Evolutionary conservation across 2,888 invertebrate genomes (phyloP), one percentile per base, ranked within the genome.

Genomic region (Apotomis turbidana): DNA sequence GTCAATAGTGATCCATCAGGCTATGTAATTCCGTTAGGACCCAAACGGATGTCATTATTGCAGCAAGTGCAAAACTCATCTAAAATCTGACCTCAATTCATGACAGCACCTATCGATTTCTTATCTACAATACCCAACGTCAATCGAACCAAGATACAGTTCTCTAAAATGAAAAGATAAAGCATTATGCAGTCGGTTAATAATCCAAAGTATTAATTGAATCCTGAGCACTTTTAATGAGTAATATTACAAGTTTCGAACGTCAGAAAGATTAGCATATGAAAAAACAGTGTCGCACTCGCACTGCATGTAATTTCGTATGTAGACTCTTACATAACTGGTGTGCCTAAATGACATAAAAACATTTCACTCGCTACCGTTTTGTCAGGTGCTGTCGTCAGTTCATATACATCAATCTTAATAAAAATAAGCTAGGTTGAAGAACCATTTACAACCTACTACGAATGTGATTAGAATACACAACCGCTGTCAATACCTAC

Each of bases 51-150:
- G 73, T 62, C 72, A 73, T 73, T 76, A 74, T 74, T 75, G 73
- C 75, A 70, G 77, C 79, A 75, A 80, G 77, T 81, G 78, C 81
- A 76, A 79, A 79, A 82, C 79, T 76, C 49, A 49, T 10, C 49
- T 76, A 73, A 71, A 71, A 74, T 78, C 70, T 83, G 89, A 75
- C 88, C 88, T 84, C 81, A 86, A 85, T 90, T 81, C 78, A 13
- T 38, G 38, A 73, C 76, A 77, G 76, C 74, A 81, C 78, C 79
- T 87, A 87, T 81, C 87, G 83, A 87, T 87, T 86, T 85, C 78
- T 75, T 82, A 89, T 87, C 85, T 84, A 87, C 88, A 86, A 85
- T 84, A 85, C 78, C 80, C 78, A 81, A 82, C 78, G 76, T 79
- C 81, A 80, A 46, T 58, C 57, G n/a, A 10, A 49, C 1, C 8